Conservation (phyloP, 2,888 invertebrate genomes). For the Scelioninae gen. 2 region DNA sequence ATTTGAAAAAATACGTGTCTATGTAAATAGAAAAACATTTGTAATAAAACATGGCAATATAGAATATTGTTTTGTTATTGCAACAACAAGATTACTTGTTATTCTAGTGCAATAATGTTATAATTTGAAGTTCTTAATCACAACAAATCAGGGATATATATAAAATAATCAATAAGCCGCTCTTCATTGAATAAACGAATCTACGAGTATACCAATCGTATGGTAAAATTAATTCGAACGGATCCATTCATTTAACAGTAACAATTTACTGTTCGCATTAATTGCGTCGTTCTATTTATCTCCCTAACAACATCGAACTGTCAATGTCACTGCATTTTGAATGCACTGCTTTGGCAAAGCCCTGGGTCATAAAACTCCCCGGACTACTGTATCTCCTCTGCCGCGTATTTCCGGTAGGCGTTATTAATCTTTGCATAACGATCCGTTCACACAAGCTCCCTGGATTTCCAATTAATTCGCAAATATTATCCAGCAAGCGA, state of each 20-base stretch:
- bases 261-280: slow-evolving; percentile 18
- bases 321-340: slow-evolving; percentile 33
- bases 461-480: slow-evolving; percentile 2
- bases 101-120: no score
- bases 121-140: no score
- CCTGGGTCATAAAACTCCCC: slow-evolving; percentile 16
- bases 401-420: background rate
- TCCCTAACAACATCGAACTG: slow-evolving; percentile 27
- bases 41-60: no score
- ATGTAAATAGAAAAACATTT: no score
- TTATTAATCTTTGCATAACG: slow-evolving; percentile 23
- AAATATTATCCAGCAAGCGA: slow-evolving; percentile 7
- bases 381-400: background rate
- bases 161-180: no score
- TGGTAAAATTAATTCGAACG: slow-evolving; percentile 33
- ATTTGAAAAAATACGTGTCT: no score
- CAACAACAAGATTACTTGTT: no score
- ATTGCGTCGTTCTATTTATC: slow-evolving; percentile 34
- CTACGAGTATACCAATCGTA: slow-evolving; percentile 10
- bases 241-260: slow-evolving; percentile 10
- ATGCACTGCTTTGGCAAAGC: slow-evolving; percentile 29
- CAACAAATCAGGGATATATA: no score
- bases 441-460: background rate
- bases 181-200: slow-evolving; percentile 1
- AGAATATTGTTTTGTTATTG: no score